Percentiles rank a stretch among this genome's conserved stretches.
Evolutionary conservation across 64 coral and sea anemone genomes (phyloP).

Genomic region (Stichodactyla mertensii): DNA sequence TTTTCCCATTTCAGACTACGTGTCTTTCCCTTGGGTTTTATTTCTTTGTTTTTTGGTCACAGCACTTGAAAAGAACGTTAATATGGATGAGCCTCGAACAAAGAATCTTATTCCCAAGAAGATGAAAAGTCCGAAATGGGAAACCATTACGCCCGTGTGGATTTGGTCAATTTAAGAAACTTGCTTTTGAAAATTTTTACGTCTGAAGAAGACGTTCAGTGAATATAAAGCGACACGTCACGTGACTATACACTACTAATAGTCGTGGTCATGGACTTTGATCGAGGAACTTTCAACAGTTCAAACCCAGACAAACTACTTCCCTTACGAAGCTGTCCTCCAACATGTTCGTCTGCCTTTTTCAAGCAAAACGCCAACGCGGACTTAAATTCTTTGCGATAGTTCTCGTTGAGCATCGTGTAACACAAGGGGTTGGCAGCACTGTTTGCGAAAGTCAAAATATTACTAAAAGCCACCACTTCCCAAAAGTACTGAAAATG

Average conservation of each 20-base stretch:
- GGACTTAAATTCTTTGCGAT: constrained; percentile 54
- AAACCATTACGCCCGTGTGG: no score
- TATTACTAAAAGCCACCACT: constrained; percentile 66
- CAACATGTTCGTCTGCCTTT: neutral
- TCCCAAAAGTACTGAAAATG: constrained; percentile 62
- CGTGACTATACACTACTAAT: neutral
- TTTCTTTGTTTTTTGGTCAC: no score
- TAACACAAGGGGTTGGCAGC: constrained; percentile 83
- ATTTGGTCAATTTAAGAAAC: neutral
- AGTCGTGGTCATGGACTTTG: constrained; percentile 14
- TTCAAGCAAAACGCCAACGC: neutral
- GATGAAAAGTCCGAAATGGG: no score
- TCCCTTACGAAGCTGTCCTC: neutral
- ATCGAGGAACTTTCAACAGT: neutral
- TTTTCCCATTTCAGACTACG: no score
- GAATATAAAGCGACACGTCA: neutral
- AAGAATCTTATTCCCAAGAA: no score
- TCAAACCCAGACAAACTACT: constrained; percentile 19
- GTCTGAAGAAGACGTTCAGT: neutral
- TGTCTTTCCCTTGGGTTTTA: no score
- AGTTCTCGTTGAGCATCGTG: constrained; percentile 68
- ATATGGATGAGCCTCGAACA: no score
- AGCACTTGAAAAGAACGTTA: no score
- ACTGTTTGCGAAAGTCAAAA: constrained; percentile 77
- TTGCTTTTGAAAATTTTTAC: neutral